Conservation (phyloP, 2,888 invertebrate genomes). For the Drepanosiphum platanoidis region DNA sequence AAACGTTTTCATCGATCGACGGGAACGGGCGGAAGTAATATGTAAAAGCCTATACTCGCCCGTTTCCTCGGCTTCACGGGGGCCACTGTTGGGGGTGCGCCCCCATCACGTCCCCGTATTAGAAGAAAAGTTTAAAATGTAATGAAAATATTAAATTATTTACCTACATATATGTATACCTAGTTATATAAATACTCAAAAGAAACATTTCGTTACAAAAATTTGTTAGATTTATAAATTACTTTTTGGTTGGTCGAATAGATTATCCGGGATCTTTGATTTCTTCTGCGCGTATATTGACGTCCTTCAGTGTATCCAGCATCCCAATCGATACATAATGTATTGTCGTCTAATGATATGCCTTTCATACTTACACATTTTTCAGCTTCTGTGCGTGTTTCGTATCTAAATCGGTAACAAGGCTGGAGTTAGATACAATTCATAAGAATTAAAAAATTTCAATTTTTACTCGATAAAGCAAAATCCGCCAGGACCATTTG, state of each 20-base stretch:
- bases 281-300: conserved; percentile 8
- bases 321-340: conserved; percentile 31
- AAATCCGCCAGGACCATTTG: conserved; percentile 30
- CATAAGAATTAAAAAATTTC: not conserved
- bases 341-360: not conserved
- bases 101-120: too few species aligned
- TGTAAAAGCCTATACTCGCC: too few species aligned
- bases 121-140: too few species aligned
- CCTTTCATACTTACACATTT: not conserved
- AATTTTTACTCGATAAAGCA: conserved; percentile 39
- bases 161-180: too few species aligned
- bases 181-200: too few species aligned
- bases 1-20: too few species aligned
- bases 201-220: too few species aligned
- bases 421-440: not conserved
- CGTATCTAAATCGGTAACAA: conserved; percentile 2
- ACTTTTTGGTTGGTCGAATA: not conserved
- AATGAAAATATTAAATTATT: too few species aligned
- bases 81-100: too few species aligned
- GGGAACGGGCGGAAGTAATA: too few species aligned
- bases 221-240: not conserved
- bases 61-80: too few species aligned
- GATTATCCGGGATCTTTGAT: not conserved
- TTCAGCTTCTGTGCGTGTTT: conserved; percentile 3
- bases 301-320: conserved; percentile 35